Evolutionary conservation across 2,113 vertebrate genomes (phyloP).

Genomic region (Salvator merianae): DNA sequence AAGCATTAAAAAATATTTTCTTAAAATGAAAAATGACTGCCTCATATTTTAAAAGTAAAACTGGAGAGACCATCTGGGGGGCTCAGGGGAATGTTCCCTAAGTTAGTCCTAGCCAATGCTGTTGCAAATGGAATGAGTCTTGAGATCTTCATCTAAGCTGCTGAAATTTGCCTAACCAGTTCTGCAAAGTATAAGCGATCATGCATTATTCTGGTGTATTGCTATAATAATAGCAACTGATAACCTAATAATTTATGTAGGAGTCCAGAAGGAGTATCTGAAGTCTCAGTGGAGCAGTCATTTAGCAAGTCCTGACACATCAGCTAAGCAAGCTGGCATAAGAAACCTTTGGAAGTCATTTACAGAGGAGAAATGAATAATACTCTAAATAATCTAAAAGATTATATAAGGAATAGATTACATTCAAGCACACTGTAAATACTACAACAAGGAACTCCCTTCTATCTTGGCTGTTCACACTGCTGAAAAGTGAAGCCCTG

Average conservation of each 20-base stretch:
- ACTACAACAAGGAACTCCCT: not conserved
- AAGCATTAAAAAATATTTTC: no score
- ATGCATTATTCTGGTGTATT: not conserved
- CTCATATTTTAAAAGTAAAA: no score
- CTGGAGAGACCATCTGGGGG: no score
- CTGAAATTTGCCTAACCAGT: no score
- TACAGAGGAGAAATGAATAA: not conserved
- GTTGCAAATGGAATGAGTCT: no score
- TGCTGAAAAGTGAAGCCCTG: not conserved
- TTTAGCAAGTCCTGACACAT: not conserved
- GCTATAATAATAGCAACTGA: not conserved
- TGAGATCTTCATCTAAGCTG: no score
- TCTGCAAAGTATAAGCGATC: not conserved
- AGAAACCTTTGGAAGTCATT: not conserved
- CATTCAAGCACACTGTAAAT: not conserved
- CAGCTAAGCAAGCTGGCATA: not conserved
- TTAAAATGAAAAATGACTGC: no score
- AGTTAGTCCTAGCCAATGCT: no score
- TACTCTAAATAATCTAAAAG: not conserved
- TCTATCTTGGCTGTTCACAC: not conserved
- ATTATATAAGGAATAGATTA: not conserved
- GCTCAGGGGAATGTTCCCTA: no score
- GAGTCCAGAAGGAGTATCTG: not conserved
- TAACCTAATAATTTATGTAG: not conserved
- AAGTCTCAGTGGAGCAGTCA: not conserved